Base-by-base conservation (phyloP, 2,888 invertebrate species). In the Napeogenes sylphis region DNA sequence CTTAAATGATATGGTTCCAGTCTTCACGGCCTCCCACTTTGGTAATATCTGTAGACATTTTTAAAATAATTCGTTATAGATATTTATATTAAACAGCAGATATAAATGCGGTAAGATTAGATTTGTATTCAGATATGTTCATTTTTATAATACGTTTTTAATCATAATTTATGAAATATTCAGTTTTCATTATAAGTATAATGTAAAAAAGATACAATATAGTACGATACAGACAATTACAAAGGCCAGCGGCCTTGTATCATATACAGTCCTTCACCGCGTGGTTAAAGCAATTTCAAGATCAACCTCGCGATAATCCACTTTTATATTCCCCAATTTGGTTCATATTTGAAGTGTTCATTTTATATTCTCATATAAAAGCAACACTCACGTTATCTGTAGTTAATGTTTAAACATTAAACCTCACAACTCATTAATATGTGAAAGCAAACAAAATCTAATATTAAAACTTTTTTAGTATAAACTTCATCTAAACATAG, bases 1-100 rank as follows among this genome's bases (percentile, higher is more conserved):
- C 90, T 98, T 97, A 89, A 98, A 97, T 54, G 97, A 95, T 78
- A 98, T 95, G 38, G 95, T 96, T 66, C 98, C 98, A 35, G 95
- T 94, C 79, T 95, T 95, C 78, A 96, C 95, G 2, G 96, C 96
- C 81, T 97, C 97, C 98, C 98, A 98, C 61, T 96, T 95, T 54
- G 98, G 97, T 75, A 98, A 88, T 59, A 95, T 93, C 96, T 96
- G 92, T 70, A 70, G 62, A 63, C 55, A 63, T 67, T 63, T 58
- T 30, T 14, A 6, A 14, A 47, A 8, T 47, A 47, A 47, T 47
- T 14, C n/a, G 13, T 21, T 47, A 47, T 4, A 14, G 14, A 21
- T 1, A 21, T 21, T 21, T 21, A 21, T 21, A 21, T 14, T 6
- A 47, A 21, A 47, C 4, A 47, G 47, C 14, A 12, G 47, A 4